Evolutionary conservation across 37 sponge, comb jelly and placozoan genomes (phyloP), one percentile per base, ranked within the genome.

Genomic region (Ianthella basta): DNA sequence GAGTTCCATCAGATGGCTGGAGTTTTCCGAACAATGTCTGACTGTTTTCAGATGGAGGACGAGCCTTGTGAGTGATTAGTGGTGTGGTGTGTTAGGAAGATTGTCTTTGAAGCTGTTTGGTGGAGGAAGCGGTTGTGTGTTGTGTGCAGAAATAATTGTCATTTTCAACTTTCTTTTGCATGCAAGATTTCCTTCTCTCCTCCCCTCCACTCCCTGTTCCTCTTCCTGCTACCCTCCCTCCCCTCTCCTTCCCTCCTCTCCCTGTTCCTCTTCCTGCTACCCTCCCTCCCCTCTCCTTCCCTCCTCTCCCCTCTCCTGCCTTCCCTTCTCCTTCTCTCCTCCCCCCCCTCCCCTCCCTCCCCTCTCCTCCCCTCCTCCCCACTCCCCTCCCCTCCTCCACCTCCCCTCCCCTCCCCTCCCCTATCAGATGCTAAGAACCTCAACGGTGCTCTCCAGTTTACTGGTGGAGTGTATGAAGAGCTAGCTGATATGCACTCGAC

Each of bases 1-100:
- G 95, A 95, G 86, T 91, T 73, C 35, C 85, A 95, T 68, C 86
- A 80, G 60, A 89, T 95, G 86, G 85, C 92, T 0, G 67, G 75
- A 19, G 92, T 89, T 15, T 60, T 95, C 25, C 80, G 68, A 30
- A 86, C 80, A 40, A 65, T 95, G 29, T 83, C 82, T 16, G 54
- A 63, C 21, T 85, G 86, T 37, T 95, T 95, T 40, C 60, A 38
- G 15, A 73, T 82, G 72, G 95, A 91, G 81, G 61, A 88, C 29
- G 66, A 80, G 55, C 84, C 86, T 20, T 91, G 94, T 94, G 59
- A 83, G 94, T 39, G 21, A 16, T 41, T 2, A 10, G 63, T 61
- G 63, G 4, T 44, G 50, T 44, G 50, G 50, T 3, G 50, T 10
- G 50, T 3, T 3, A 44, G 50, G 3, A 8, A 10, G 50, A 3